phyloP scores from a whole-genome alignment of 2,888 invertebrate species.

The Machimus atricapillus region DNA sequence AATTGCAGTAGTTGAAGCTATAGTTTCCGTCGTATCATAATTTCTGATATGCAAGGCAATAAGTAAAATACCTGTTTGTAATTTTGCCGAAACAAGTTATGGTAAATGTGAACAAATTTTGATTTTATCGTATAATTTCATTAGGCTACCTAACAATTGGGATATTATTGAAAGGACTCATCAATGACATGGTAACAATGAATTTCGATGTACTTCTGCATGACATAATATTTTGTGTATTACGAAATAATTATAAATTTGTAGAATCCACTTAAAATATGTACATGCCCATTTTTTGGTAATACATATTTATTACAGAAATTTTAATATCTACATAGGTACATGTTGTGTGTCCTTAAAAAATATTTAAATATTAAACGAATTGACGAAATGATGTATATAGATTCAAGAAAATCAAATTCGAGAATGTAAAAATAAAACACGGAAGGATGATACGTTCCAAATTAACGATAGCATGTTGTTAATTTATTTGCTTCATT shows the following conservation, averaged over 20 bases:
- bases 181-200: background rate
- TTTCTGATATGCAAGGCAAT: background rate
- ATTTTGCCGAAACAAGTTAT: background rate
- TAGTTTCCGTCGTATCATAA: background rate
- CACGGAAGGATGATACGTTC: background rate
- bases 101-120: background rate
- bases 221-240: background rate
- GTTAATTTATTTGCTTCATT: background rate
- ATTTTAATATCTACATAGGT: too few species aligned
- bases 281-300: too few species aligned
- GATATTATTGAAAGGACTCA: background rate
- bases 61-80: background rate
- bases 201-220: background rate
- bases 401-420: background rate
- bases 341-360: too few species aligned
- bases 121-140: background rate
- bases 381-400: too few species aligned
- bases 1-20: background rate
- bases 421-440: background rate
- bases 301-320: too few species aligned
- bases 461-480: background rate
- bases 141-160: background rate
- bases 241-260: background rate
- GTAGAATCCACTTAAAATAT: too few species aligned
- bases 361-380: too few species aligned